Percentiles rank a stretch among this genome's conserved stretches.
Evolutionary conservation across 2,113 vertebrate species (phyloP).

Genomic region (Haemorhous mexicanus): DNA sequence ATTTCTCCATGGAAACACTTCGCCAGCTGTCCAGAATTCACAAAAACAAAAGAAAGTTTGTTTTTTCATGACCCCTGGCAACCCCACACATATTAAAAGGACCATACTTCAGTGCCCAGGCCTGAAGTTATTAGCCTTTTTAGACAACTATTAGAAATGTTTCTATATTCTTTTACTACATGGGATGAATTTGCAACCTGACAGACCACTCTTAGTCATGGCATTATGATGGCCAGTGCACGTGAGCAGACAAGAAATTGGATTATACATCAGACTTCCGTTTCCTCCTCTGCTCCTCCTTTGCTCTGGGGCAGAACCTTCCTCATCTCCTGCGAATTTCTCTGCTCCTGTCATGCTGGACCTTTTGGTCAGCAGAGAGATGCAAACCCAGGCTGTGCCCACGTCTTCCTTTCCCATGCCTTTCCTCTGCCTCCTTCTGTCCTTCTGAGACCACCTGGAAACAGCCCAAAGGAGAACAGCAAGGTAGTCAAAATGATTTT

Average conservation of each 20-base stretch:
- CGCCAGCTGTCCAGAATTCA: not conserved
- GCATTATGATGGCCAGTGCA: not conserved
- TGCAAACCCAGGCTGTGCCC: not conserved
- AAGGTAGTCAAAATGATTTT: not conserved
- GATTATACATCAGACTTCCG: not conserved
- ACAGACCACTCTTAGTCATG: not conserved
- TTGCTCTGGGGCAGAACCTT: not conserved
- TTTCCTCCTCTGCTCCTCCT: not conserved
- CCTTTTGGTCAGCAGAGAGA: not conserved
- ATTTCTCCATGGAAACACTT: not conserved
- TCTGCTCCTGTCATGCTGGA: not conserved
- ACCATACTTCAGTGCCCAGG: not conserved
- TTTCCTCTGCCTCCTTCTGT: not conserved
- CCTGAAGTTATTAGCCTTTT: not conserved
- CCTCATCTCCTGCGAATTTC: not conserved
- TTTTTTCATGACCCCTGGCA: not conserved
- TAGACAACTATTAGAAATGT: not conserved
- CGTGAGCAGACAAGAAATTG: not conserved
- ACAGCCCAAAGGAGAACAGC: not conserved
- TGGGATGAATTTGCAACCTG: not conserved
- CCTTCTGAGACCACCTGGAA: not conserved
- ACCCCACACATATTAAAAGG: not conserved
- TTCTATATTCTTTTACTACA: not conserved
- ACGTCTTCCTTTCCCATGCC: not conserved
- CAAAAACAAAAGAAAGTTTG: not conserved